Evolutionary conservation across 1,140 invertebrate species (phyloP).

Genomic region (Zophobas morio): DNA sequence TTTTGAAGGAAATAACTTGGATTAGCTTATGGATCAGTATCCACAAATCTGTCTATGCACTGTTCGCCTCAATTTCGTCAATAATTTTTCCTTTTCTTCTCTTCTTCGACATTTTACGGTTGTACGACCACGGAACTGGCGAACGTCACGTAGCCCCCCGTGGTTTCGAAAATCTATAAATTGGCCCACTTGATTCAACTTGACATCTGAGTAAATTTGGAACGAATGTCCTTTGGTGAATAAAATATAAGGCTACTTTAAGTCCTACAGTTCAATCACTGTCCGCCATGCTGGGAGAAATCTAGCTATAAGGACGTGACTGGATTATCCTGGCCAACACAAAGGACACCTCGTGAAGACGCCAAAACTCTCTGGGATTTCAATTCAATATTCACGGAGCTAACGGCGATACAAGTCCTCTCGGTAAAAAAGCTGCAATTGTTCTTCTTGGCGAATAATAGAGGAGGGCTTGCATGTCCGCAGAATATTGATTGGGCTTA

Average conservation of each 20-base stretch:
- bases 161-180: conserved; percentile 54
- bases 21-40: no score
- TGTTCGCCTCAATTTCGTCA: no score
- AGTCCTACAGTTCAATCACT: conserved; percentile 60
- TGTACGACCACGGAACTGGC: conserved; percentile 30
- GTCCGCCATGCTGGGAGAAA: conserved; percentile 56
- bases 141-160: conserved; percentile 43
- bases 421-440: conserved; percentile 15
- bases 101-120: conserved; percentile 33
- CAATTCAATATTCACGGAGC: conserved; percentile 54
- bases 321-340: conserved; percentile 54
- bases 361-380: conserved; percentile 29
- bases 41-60: no score
- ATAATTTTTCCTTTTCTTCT: conserved; percentile 37
- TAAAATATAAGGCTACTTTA: conserved; percentile 61
- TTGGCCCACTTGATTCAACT: conserved; percentile 57
- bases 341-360: conserved; percentile 56
- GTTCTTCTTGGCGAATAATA: not conserved
- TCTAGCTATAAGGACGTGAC: conserved; percentile 58
- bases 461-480: not conserved
- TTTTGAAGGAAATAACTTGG: no score
- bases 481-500: not conserved
- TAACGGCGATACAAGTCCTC: conserved; percentile 51
- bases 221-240: conserved; percentile 59
- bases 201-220: conserved; percentile 59